Evolutionary conservation across 2,888 invertebrate genomes (phyloP).

Genomic region (Eristalinus sepulchralis): DNA sequence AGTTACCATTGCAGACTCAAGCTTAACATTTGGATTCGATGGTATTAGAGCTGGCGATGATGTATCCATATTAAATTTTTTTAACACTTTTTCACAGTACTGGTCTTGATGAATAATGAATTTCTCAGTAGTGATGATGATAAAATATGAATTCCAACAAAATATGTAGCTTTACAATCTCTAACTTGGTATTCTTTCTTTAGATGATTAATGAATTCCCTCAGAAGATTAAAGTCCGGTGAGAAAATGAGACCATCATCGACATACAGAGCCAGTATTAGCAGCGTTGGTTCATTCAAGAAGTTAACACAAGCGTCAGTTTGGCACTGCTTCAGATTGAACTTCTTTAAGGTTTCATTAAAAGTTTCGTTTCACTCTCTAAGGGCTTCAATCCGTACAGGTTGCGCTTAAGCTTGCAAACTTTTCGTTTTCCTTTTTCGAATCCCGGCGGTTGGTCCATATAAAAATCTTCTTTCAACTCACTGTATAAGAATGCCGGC

Average conservation of each 20-base stretch:
- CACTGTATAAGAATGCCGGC: no score
- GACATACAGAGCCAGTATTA: neutral
- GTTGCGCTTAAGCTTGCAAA: no score
- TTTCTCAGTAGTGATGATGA: neutral
- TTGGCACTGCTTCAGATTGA: no score
- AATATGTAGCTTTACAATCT: neutral
- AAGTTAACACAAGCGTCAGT: no score
- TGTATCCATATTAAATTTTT: neutral
- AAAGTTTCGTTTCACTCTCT: no score
- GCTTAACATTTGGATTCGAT: neutral
- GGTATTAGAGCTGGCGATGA: no score
- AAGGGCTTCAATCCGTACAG: no score
- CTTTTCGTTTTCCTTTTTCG: no score
- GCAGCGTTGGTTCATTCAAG: no score
- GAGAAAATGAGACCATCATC: neutral
- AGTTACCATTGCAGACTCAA: neutral
- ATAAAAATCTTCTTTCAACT: no score
- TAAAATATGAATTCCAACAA: neutral
- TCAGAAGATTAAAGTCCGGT: neutral
- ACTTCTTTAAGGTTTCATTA: no score
- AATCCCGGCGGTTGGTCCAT: no score
- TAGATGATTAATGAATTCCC: neutral
- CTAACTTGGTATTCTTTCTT: neutral
- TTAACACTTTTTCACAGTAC: neutral
- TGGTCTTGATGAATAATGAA: neutral